Evolutionary conservation across 1,140 invertebrate species (phyloP), one percentile per base, ranked within the genome.

Genomic region (Hylaeus anthracinus): DNA sequence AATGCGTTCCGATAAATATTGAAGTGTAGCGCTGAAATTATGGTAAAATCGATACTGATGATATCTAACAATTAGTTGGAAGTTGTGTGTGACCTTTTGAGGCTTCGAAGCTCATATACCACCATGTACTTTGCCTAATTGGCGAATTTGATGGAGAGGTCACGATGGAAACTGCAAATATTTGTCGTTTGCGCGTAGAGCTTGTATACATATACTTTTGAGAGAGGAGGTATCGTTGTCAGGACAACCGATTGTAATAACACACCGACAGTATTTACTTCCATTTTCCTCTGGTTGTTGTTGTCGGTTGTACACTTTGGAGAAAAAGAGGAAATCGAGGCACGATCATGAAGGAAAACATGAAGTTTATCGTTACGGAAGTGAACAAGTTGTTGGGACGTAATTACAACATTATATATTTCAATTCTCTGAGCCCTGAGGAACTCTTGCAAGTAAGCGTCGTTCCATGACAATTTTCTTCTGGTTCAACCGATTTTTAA

Each of bases 361-460:
- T 97, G 77, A 97, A 97, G 90, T 97, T 95, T 90, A 97, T 98
- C 76, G 95, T 98, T 53, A 94, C 94, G 78, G 96, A 97, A 92
- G 89, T 98, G 80, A 97, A 97, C 90, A 95, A 96, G 88, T 93
- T 95, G 65, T 95, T 97, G 85, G 95, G 95, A 71, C 96, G 96
- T 88, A 97, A 96, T 87, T 97, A 96, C 84, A 98, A 97, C 88
- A 92, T 98, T 70, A 97, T 98, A 85, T 96, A 96, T 79, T 98
- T 98, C 93, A 97, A 98, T 94, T 95, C 96, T n/a, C 91, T 98
- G 63, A 95, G 95, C 78, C 95, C 96, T 45, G 95, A 96, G 71
- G 95, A 97, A 87, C 92, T 98, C 65, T 90, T 98, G 66, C 97
- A 98, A 93, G 94, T 96, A 88, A 88, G 77, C 66, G n/a, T 61